Percentiles rank a stretch among this genome's conserved stretches.
phyloP scores from a whole-genome alignment of 2,113 vertebrate genomes.

The Charina bottae region DNA sequence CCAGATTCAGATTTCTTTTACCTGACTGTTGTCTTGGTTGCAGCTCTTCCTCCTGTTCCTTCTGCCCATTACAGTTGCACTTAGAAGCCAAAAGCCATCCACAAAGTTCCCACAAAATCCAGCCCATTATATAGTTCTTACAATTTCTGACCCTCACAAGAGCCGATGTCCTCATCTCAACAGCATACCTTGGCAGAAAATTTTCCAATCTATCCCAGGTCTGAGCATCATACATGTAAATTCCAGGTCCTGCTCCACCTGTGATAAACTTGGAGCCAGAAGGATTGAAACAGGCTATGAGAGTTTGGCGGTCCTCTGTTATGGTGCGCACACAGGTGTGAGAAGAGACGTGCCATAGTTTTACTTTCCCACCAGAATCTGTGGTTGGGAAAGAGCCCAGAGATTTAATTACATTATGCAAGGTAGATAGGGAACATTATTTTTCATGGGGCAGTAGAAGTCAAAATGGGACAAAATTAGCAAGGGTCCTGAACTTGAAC shows the following conservation, averaged over 20 bases:
- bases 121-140: background rate
- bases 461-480: background rate
- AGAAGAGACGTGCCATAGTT: conserved; percentile 65
- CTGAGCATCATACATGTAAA: conserved; percentile 66
- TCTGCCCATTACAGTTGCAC: background rate
- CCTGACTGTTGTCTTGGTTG: background rate
- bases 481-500: background rate
- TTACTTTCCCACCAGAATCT: conserved; percentile 69
- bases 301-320: conserved; percentile 59
- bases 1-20: background rate
- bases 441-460: background rate
- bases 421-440: background rate
- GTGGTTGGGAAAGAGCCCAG: background rate
- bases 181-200: conserved; percentile 5
- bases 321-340: conserved; percentile 55
- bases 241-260: conserved; percentile 13
- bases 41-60: background rate
- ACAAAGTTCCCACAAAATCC: background rate
- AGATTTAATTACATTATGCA: background rate
- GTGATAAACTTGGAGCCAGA: conserved; percentile 58
- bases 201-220: conserved; percentile 38
- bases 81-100: background rate
- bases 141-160: background rate
- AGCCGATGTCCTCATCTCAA: background rate
- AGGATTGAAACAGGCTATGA: conserved; percentile 51